Conservation (phyloP, 2,113 vertebrate species). For the Dromas ardeola region DNA sequence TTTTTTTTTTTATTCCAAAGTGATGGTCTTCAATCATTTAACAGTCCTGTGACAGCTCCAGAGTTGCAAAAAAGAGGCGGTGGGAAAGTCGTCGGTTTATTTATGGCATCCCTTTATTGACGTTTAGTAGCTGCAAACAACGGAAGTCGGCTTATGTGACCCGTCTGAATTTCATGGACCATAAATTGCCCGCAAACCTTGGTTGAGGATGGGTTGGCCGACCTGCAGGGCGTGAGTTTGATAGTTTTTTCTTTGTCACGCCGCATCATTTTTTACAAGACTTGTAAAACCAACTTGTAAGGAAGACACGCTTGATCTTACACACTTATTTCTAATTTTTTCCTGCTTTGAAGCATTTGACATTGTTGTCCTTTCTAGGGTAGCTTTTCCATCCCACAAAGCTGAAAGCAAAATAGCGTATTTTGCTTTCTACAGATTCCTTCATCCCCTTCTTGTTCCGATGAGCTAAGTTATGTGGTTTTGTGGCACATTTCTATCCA, state of each 20-base stretch:
- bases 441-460: not conserved
- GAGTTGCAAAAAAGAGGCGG: not conserved
- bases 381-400: rapidly evolving
- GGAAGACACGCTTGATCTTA: rapidly evolving
- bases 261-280: not conserved
- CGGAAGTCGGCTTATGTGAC: not conserved
- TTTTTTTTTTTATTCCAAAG: not conserved
- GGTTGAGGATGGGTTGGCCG: not conserved
- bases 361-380: not conserved
- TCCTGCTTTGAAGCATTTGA: not conserved
- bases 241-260: not conserved
- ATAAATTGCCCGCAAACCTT: not conserved
- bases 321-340: rapidly evolving
- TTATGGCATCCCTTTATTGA: not conserved
- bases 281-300: not conserved
- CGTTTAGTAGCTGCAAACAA: not conserved
- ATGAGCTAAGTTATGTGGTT: not conserved
- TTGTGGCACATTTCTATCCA: rapidly evolving
- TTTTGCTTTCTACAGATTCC: not conserved
- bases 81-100: not conserved
- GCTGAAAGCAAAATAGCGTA: rapidly evolving
- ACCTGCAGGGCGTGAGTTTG: not conserved
- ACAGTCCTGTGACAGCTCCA: not conserved
- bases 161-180: not conserved
- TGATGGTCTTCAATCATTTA: constrained; percentile 3